Conservation (phyloP, 2,888 invertebrate genomes). For the Pteria penguin region DNA sequence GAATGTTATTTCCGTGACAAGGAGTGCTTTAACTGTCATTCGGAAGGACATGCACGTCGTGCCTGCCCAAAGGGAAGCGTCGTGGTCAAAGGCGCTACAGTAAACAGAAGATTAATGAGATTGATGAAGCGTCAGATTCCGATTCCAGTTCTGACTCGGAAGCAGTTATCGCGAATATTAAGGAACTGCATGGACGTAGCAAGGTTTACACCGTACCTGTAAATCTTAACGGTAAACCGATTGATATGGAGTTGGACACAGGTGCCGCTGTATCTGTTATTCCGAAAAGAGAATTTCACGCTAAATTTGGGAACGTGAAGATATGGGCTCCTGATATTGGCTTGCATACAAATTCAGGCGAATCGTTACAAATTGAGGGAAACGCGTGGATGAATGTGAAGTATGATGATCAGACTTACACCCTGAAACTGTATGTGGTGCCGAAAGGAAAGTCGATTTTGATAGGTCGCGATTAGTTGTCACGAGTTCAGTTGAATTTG, state of each 20-base stretch:
- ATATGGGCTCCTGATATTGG: not conserved
- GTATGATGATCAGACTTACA: not conserved
- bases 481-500: not conserved
- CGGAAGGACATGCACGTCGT: conserved; percentile 14
- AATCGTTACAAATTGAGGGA: not conserved
- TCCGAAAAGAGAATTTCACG: not conserved
- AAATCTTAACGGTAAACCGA: not conserved
- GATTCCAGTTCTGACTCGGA: not conserved
- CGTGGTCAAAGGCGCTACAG: too few species aligned
- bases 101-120: not conserved
- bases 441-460: not conserved
- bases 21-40: conserved; percentile 22
- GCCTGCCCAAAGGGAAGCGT: conserved; percentile 14
- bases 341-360: conserved; percentile 5
- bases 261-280: conserved; percentile 3
- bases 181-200: too few species aligned
- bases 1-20: conserved; percentile 10
- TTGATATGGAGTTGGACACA: conserved; percentile 17
- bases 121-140: not conserved
- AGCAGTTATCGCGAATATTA: not conserved
- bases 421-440: conserved; percentile 1
- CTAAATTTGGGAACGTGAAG: not conserved
- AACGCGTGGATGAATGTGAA: not conserved
- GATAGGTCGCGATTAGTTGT: conserved; percentile 5
- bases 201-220: not conserved